Percentiles rank a stretch among this genome's conserved stretches.
These are phyloP conservation scores for Xiphophorus couchianus DNA, from an alignment of 2,113 vertebrate species.

Conservation along the genomic window DNA sequence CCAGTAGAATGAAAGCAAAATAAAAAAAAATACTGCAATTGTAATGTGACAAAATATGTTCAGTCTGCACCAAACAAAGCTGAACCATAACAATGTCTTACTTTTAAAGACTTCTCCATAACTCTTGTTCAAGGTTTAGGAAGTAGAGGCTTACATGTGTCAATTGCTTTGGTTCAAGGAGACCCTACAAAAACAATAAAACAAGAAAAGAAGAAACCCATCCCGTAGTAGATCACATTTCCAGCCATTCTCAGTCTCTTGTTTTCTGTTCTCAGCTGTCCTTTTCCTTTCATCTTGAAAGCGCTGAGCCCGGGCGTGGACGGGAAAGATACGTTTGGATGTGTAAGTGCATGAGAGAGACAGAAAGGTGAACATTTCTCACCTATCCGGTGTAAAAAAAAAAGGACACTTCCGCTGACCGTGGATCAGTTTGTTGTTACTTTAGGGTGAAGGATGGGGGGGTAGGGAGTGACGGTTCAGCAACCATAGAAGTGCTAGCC, in stretches of 20 bases:
- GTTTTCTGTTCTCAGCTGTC: conserved; percentile 51
- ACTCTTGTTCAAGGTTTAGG: neutral
- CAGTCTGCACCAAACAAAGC: neutral
- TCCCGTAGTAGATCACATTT: conserved; percentile 67
- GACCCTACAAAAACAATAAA: conserved; percentile 14
- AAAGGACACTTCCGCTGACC: conserved; percentile 60
- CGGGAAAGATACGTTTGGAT: conserved; percentile 35
- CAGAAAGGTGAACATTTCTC: conserved; percentile 67
- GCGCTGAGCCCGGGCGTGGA: conserved; percentile 55
- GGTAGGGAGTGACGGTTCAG: conserved; percentile 50
- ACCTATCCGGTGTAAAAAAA: conserved; percentile 48
- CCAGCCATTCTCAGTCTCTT: conserved; percentile 37
- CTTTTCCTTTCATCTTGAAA: conserved; percentile 63
- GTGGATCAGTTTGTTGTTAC: conserved; percentile 66
- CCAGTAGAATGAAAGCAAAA: neutral
- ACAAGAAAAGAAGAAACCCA: conserved; percentile 39
- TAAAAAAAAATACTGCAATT: neutral
- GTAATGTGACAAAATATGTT: neutral
- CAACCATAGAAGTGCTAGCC: conserved; percentile 55
- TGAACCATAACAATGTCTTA: neutral
- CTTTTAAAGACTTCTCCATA: conserved; percentile 5
- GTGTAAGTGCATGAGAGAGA: conserved; percentile 38
- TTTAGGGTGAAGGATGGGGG: conserved; percentile 9
- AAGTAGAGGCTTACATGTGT: conserved; percentile 10
- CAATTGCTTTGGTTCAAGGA: conserved; percentile 29